A percentile compares a stretch with the other conserved stretches of the same genome.
Evolutionary conservation across 2,797 vertebrate species (phyloP).

Genomic region (Lutjanus argentimaculatus): DNA sequence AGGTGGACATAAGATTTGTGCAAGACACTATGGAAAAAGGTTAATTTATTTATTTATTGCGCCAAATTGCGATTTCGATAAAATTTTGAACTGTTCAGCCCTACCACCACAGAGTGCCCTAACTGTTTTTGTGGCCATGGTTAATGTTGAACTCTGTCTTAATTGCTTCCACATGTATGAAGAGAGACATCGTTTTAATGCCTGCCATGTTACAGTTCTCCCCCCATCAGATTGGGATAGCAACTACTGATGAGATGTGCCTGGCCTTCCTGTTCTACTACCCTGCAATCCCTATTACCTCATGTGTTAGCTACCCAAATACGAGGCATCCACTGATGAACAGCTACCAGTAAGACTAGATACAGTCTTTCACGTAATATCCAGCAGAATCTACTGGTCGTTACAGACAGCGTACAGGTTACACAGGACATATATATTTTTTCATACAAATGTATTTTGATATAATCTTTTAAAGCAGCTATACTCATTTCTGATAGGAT

Average conservation of each 20-base stretch:
- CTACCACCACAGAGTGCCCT: too few species aligned
- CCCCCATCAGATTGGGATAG: conserved; percentile 76
- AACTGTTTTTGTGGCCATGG: too few species aligned
- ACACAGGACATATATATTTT: not conserved
- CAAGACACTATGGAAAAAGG: too few species aligned
- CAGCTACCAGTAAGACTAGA: conserved; percentile 54
- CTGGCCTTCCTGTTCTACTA: conserved; percentile 84
- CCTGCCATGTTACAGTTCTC: not conserved
- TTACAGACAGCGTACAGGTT: too few species aligned
- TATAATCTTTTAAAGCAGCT: not conserved
- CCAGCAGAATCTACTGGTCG: not conserved
- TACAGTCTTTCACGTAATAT: not conserved
- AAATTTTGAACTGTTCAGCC: too few species aligned
- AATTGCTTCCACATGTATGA: not conserved
- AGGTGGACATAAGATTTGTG: too few species aligned
- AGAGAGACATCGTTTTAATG: not conserved
- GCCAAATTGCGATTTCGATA: too few species aligned
- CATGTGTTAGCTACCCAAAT: conserved; percentile 76
- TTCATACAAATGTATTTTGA: not conserved
- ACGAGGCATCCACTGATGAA: not conserved
- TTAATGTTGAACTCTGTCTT: not conserved
- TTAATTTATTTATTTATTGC: too few species aligned
- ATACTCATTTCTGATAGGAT: conserved; percentile 46
- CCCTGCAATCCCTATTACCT: conserved; percentile 70
- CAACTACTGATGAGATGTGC: conserved; percentile 83